A percentile compares a stretch with the other conserved stretches of the same genome.
Evolutionary conservation across 2,797 vertebrate species (phyloP).

Genomic region (Gouania willdenowi): DNA sequence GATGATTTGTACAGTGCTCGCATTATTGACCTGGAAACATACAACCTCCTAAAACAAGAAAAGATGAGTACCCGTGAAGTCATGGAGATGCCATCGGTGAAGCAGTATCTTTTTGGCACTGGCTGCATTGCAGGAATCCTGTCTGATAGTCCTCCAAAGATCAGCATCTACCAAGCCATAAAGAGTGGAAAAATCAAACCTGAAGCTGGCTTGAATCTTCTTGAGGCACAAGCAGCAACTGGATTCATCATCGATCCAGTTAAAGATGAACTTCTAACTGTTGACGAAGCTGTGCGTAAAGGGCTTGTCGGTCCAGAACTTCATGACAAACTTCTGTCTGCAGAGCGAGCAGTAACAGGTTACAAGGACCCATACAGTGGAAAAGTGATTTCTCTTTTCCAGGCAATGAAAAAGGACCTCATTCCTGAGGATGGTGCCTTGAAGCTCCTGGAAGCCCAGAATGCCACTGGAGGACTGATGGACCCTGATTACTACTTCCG

Average conservation of each 20-base stretch:
- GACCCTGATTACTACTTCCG: conserved; percentile 90
- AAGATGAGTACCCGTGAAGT: conserved; percentile 85
- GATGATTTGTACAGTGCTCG: conserved; percentile 88
- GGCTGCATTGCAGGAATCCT: conserved; percentile 89
- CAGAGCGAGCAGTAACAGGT: conserved; percentile 91
- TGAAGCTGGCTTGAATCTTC: conserved; percentile 81
- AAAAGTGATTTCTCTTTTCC: conserved; percentile 92
- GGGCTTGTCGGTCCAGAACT: conserved; percentile 93
- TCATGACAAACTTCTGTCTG: conserved; percentile 91
- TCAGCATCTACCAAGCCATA: conserved; percentile 90
- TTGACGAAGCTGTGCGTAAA: conserved; percentile 92
- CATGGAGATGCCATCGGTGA: conserved; percentile 82
- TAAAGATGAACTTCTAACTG: conserved; percentile 87
- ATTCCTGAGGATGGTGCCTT: conserved; percentile 89
- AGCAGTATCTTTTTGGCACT: conserved; percentile 86
- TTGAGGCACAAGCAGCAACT: conserved; percentile 95
- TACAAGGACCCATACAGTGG: conserved; percentile 94
- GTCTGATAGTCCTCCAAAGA: conserved; percentile 80
- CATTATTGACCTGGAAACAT: conserved; percentile 87
- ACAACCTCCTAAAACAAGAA: conserved; percentile 86
- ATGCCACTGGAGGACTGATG: conserved; percentile 88
- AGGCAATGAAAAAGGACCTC: conserved; percentile 95
- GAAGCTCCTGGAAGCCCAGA: conserved; percentile 89
- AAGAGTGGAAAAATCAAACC: conserved; percentile 84
- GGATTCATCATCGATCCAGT: conserved; percentile 90